phyloP scores from a whole-genome alignment of 2,797 vertebrate genomes.

The Pseudochirops cupreus region DNA sequence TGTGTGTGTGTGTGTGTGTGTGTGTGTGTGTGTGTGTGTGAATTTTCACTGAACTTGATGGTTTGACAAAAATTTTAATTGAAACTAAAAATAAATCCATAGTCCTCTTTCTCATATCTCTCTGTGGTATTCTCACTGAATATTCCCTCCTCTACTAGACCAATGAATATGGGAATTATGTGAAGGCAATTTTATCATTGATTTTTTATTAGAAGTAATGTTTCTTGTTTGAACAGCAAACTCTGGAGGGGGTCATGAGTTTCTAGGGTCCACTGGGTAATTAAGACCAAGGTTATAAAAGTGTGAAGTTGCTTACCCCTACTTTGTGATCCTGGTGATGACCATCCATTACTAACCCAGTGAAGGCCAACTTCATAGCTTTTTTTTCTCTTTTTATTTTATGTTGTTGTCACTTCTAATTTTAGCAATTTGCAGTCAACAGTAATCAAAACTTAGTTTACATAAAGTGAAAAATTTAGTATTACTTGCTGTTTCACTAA shows the following conservation, averaged over 20 bases:
- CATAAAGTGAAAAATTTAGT: neutral
- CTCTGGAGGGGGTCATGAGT: constrained; percentile 51
- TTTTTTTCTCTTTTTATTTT: neutral
- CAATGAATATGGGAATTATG: constrained; percentile 67
- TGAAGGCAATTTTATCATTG: constrained; percentile 59
- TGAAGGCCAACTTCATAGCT: neutral
- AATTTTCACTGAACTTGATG: constrained; percentile 66
- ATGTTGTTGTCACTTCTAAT: neutral
- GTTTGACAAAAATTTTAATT: constrained; percentile 81
- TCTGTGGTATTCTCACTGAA: constrained; percentile 37
- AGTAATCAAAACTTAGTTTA: neutral
- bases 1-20: neutral
- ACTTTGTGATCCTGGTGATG: constrained; percentile 20
- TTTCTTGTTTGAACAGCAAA: constrained; percentile 74
- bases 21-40: neutral
- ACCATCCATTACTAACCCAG: constrained; percentile 17
- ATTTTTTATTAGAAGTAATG: constrained; percentile 80
- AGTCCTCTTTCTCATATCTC: constrained; percentile 21
- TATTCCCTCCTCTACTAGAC: constrained; percentile 46
- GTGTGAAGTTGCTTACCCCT: constrained; percentile 54
- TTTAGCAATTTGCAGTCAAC: neutral
- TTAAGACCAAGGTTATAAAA: constrained; percentile 74
- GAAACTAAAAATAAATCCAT: constrained; percentile 73
- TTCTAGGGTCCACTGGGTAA: constrained; percentile 63
- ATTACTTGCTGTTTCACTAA: neutral